Conservation (phyloP, 92 coral and sea anemone genomes). For the Porites rus region DNA sequence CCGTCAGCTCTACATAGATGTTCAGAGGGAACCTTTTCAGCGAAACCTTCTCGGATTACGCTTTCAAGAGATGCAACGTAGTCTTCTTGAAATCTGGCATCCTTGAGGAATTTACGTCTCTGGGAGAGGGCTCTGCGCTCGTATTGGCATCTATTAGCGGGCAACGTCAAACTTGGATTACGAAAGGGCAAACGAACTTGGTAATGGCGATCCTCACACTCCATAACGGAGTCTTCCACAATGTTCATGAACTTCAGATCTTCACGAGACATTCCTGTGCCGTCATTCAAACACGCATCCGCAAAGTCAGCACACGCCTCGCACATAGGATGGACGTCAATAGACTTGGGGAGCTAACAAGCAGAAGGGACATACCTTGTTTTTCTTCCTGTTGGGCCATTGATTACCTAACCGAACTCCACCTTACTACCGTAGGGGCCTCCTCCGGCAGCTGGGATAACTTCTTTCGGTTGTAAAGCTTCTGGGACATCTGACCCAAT, state of each 20-base stretch:
- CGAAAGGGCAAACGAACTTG: conserved; percentile 49
- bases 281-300: conserved; percentile 29
- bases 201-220: conserved; percentile 50
- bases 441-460: background rate
- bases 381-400: conserved; percentile 68
- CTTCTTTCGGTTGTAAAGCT: too few relatives aligned
- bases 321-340: conserved; percentile 53
- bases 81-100: conserved; percentile 39
- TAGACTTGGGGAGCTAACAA: conserved; percentile 21
- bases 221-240: conserved; percentile 35
- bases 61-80: conserved; percentile 46
- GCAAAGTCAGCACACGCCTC: conserved; percentile 43
- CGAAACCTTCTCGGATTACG: conserved; percentile 48
- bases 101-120: conserved; percentile 26
- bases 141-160: conserved; percentile 50
- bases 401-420: conserved; percentile 65
- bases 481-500: too few relatives aligned
- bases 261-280: conserved; percentile 19
- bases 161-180: conserved; percentile 34
- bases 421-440: conserved; percentile 64
- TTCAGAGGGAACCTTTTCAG: conserved; percentile 48
- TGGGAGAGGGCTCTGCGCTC: conserved; percentile 41
- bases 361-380: background rate
- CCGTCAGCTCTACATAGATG: conserved; percentile 37
- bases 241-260: conserved; percentile 50